phyloP scores from a whole-genome alignment of 2,797 vertebrate species.

The Aplochiton taeniatus region DNA sequence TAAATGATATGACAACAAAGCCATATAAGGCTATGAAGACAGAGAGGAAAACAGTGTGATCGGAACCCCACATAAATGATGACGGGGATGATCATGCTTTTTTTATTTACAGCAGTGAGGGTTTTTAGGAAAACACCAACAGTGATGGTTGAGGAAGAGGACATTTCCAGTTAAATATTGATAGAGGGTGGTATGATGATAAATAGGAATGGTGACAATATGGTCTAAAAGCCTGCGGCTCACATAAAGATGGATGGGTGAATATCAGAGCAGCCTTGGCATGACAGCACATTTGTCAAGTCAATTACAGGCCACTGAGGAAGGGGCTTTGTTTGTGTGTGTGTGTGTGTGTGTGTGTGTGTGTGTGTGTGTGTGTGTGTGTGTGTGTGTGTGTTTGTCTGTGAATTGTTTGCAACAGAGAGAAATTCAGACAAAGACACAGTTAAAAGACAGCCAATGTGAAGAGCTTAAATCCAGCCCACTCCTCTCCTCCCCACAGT shows the following conservation, averaged over 20 bases:
- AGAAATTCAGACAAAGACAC: not conserved
- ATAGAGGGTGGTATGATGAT: not conserved
- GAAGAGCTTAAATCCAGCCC: too few relatives aligned
- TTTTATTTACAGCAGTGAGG: not conserved
- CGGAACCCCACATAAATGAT: slow-evolving; percentile 17
- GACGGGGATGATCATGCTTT: not conserved
- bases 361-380: slow-evolving; percentile 11
- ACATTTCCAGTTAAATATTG: not conserved
- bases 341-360: slow-evolving; percentile 19
- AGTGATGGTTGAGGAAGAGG: not conserved
- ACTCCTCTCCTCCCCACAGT: too few relatives aligned
- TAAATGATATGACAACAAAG: too few relatives aligned
- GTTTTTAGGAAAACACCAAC: not conserved
- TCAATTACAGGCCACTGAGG: not conserved
- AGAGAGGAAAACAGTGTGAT: not conserved
- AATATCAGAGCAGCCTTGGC: not conserved
- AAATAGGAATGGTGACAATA: not conserved
- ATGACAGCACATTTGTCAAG: slow-evolving; percentile 1
- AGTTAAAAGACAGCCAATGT: not conserved
- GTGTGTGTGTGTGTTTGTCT: slow-evolving; percentile 20
- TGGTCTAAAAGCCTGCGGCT: not conserved
- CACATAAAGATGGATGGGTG: not conserved
- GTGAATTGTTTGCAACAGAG: too few relatives aligned
- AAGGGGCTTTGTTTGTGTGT: slow-evolving; percentile 29
- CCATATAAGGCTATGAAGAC: too few relatives aligned